phyloP scores from a whole-genome alignment of 2,113 vertebrate species.

The Rhadina sibilatrix region DNA sequence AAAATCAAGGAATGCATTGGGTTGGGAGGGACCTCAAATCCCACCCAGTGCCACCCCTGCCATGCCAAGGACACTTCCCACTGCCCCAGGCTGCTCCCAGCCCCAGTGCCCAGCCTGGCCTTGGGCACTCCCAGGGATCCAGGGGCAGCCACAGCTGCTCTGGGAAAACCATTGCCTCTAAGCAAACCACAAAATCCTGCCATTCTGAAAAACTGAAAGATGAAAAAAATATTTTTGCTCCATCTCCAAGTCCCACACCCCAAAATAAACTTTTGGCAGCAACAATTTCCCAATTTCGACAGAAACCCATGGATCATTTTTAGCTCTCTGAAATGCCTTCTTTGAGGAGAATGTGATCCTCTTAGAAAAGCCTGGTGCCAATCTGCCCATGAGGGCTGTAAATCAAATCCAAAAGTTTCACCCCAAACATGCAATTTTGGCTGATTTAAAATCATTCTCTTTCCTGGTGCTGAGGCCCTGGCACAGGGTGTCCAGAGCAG shows the following conservation, averaged over 20 bases:
- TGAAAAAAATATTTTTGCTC: neutral
- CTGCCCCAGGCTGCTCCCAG: neutral
- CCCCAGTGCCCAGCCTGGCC: neutral
- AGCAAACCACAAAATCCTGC: neutral
- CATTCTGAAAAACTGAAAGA: neutral
- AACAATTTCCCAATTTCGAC: neutral
- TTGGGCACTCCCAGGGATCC: neutral
- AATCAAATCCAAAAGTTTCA: neutral
- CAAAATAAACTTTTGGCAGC: neutral
- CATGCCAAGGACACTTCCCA: neutral
- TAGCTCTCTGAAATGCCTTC: neutral
- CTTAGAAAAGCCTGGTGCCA: neutral
- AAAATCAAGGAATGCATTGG: neutral
- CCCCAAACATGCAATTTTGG: neutral
- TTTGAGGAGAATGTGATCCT: neutral
- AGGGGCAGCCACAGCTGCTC: neutral
- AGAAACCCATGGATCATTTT: neutral
- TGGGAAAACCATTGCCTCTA: neutral
- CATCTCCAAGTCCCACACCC: neutral
- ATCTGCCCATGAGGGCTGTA: neutral
- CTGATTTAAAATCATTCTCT: neutral
- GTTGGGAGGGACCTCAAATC: rapidly evolving
- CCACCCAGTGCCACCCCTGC: neutral
- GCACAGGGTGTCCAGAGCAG: neutral
- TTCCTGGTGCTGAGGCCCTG: neutral